Percentiles rank a stretch among this genome's conserved stretches.
phyloP scores from a whole-genome alignment of 2,888 invertebrate species.

The Criorhina ranunculi region DNA sequence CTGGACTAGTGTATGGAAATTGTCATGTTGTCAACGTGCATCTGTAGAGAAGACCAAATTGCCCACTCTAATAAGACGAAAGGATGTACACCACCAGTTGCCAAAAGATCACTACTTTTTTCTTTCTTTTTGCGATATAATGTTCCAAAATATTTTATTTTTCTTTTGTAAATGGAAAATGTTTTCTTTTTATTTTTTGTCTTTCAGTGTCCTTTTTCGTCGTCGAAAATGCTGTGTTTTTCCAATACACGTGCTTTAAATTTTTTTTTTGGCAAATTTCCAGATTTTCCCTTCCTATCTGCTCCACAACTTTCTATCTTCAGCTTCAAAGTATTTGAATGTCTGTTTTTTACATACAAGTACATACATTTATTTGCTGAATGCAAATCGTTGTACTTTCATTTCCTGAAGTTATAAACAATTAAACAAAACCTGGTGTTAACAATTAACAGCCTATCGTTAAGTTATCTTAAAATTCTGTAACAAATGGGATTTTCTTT shows the following conservation, averaged over 20 bases:
- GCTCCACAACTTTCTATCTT: constrained; percentile 6
- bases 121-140: too few species aligned
- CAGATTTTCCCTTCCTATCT: not conserved
- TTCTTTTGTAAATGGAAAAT: constrained; percentile 78
- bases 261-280: constrained; percentile 29
- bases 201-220: constrained; percentile 5
- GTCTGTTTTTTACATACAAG: not conserved
- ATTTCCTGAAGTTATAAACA: not conserved
- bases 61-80: too few species aligned
- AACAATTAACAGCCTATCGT: constrained; percentile 58
- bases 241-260: not conserved
- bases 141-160: constrained; percentile 79
- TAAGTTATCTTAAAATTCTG: constrained; percentile 19
- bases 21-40: too few species aligned
- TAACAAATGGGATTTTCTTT: constrained; percentile 10
- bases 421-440: constrained; percentile 14
- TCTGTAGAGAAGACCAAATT: too few species aligned
- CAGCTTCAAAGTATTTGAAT: not conserved
- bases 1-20: too few species aligned
- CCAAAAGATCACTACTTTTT: too few species aligned
- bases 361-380: not conserved
- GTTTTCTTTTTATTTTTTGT: too few species aligned
- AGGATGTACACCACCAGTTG: too few species aligned
- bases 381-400: not conserved
- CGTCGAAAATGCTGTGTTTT: not conserved